These are phyloP conservation scores for Unio pictorum DNA, from an alignment of 2,888 invertebrate genomes.

Conservation along the genomic window DNA sequence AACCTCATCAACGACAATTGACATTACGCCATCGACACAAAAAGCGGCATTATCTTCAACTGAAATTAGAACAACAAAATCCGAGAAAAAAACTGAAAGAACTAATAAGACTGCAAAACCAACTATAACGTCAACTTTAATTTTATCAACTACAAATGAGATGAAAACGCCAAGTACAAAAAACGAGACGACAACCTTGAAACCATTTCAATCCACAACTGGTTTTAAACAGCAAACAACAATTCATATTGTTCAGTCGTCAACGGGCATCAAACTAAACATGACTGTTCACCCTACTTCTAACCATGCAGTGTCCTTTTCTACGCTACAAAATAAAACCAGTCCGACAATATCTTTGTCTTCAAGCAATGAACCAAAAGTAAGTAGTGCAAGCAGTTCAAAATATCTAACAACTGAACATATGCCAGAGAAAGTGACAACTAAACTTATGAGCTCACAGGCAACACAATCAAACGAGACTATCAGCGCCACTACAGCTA, in stretches of 20 bases:
- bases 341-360: too few relatives aligned
- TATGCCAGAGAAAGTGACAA: not conserved
- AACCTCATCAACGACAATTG: slow-evolving; percentile 3
- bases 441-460: slow-evolving; percentile 3
- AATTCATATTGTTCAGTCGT: not conserved
- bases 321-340: too few relatives aligned
- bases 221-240: too few relatives aligned
- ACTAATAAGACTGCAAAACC: not conserved
- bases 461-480: not conserved
- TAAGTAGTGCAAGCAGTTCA: not conserved
- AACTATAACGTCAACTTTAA: not conserved
- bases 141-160: not conserved
- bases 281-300: not conserved
- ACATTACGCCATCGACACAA: slow-evolving; percentile 5
- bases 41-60: not conserved
- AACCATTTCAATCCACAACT: too few relatives aligned
- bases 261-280: not conserved
- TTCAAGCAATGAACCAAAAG: not conserved
- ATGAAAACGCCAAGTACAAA: too few relatives aligned
- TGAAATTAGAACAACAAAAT: slow-evolving; percentile 2
- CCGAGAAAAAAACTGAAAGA: not conserved
- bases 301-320: too few relatives aligned
- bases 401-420: too few relatives aligned
- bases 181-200: too few relatives aligned
- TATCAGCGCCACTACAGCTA: not conserved